These are phyloP conservation scores for Pseudomyrmex pallidus DNA, from an alignment of 1,140 invertebrate species.

Conservation along the genomic window DNA sequence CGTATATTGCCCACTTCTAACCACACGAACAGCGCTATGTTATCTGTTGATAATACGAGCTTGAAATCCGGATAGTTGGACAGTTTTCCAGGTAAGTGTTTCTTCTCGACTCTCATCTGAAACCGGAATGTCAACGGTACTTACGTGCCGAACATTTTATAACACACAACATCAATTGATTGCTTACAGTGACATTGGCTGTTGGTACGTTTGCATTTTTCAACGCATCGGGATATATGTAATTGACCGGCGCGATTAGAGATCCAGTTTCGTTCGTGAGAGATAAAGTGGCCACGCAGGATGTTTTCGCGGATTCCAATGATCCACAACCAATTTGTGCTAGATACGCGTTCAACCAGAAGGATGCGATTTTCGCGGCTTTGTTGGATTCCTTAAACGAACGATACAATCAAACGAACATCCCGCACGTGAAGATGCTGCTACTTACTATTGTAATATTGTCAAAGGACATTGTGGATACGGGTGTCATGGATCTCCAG, in stretches of 20 bases:
- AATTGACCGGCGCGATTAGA: conserved; percentile 82
- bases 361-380: conserved; percentile 67
- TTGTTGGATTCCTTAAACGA: conserved; percentile 72
- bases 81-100: conserved; percentile 60
- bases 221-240: conserved; percentile 77
- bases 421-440: not conserved
- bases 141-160: conserved; percentile 11
- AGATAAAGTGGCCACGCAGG: conserved; percentile 77
- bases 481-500: conserved; percentile 72
- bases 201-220: conserved; percentile 72
- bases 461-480: conserved; percentile 58
- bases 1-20: conserved; percentile 84
- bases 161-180: conserved; percentile 7
- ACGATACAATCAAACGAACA: conserved; percentile 6
- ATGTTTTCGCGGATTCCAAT: conserved; percentile 70
- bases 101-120: conserved; percentile 67
- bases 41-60: conserved; percentile 82
- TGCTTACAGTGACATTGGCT: conserved; percentile 72
- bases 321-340: conserved; percentile 70
- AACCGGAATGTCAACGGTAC: not conserved
- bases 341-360: conserved; percentile 75
- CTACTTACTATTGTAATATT: conserved; percentile 79
- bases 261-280: conserved; percentile 68
- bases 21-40: conserved; percentile 89
- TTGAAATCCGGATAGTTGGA: conserved; percentile 73